These are phyloP conservation scores for Myiopsitta monachus DNA, from an alignment of 2,113 vertebrate genomes.

Conservation along the genomic window DNA sequence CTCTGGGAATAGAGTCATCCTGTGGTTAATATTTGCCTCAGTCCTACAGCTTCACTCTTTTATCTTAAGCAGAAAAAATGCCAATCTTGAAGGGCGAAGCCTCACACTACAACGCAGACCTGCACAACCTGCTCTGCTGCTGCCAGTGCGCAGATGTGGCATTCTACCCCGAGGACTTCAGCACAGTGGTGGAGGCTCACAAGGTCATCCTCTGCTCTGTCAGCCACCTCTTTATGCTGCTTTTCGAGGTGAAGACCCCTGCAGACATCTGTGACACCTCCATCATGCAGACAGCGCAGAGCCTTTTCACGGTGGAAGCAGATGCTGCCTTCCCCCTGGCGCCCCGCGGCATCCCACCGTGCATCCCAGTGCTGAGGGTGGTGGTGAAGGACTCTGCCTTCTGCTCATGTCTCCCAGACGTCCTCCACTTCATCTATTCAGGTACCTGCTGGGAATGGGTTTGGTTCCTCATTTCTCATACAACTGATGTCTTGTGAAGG, in stretches of 20 bases:
- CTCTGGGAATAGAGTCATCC: neutral
- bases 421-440: constrained; percentile 96
- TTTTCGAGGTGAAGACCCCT: constrained; percentile 81
- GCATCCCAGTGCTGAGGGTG: constrained; percentile 79
- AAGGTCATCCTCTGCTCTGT: constrained; percentile 89
- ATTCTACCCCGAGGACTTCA: constrained; percentile 83
- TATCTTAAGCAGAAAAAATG: constrained; percentile 82
- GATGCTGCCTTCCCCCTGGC: neutral
- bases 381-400: constrained; percentile 89
- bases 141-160: constrained; percentile 92
- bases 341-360: constrained; percentile 45
- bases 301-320: constrained; percentile 78
- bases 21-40: neutral
- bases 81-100: constrained; percentile 87
- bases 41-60: neutral
- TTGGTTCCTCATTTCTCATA: neutral
- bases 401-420: constrained; percentile 87
- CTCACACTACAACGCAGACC: constrained; percentile 87
- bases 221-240: constrained; percentile 90
- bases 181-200: constrained; percentile 85
- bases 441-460: constrained; percentile 70
- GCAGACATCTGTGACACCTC: constrained; percentile 73
- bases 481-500: neutral
- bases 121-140: constrained; percentile 87
- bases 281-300: constrained; percentile 67